Evolutionary conservation across 23 tunicate genomes (phyloP).

Genomic region (Botrylloides violaceus): DNA sequence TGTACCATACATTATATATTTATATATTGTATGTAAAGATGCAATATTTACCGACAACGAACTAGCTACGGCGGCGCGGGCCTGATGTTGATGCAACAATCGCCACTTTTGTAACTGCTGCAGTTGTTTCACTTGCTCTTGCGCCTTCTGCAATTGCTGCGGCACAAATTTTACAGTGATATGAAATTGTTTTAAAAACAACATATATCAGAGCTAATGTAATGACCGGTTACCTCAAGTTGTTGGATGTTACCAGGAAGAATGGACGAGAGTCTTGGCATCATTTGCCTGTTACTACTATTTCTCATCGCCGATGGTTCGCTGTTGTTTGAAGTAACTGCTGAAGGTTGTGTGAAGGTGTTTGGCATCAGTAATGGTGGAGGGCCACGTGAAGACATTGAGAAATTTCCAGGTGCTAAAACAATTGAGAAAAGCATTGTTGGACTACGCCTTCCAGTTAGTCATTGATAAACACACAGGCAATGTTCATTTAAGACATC

Average conservation of each 20-base stretch:
- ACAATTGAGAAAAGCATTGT: too few species aligned
- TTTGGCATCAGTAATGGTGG: conserved; percentile 25
- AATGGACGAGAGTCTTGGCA: conserved; percentile 10
- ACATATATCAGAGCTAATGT: too few species aligned
- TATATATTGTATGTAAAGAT: background rate
- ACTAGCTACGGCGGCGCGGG: background rate
- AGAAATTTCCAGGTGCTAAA: too few species aligned
- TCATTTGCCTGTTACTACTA: background rate
- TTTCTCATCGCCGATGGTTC: background rate
- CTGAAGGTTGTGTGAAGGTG: background rate
- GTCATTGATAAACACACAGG: too few species aligned
- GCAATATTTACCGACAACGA: conserved; percentile 5
- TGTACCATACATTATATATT: too few species aligned
- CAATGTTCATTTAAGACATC: too few species aligned
- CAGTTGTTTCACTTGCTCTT: conserved; percentile 66
- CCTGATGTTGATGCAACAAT: conserved; percentile 44
- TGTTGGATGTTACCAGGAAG: conserved; percentile 7
- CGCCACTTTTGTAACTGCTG: conserved; percentile 76
- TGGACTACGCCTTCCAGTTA: too few species aligned
- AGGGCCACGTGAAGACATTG: conserved; percentile 9
- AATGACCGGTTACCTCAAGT: conserved; percentile 8
- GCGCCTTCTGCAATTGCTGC: conserved; percentile 40
- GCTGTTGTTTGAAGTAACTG: background rate
- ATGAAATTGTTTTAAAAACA: too few species aligned
- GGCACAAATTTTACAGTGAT: too few species aligned